These are phyloP conservation scores for Myotis myotis DNA, from an alignment of 2,797 vertebrate genomes.

Conservation along the genomic window DNA sequence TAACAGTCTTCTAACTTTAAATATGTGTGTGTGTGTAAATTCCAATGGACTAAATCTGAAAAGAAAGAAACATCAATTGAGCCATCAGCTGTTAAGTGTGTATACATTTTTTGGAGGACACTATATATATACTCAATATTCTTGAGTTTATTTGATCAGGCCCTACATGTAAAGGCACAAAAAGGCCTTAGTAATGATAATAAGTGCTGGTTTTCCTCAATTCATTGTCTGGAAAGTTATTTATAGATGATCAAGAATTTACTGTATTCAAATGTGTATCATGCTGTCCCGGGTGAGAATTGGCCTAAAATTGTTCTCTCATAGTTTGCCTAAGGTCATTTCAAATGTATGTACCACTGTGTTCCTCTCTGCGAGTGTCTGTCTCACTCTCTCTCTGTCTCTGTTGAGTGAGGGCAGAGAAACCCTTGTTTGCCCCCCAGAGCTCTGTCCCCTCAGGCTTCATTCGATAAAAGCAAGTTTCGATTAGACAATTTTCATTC, in stretches of 20 bases:
- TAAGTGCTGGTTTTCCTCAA: neutral
- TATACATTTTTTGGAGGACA: too few relatives aligned
- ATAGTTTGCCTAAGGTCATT: neutral
- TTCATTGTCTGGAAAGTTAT: neutral
- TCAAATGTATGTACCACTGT: neutral
- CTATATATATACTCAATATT: neutral
- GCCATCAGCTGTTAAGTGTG: too few relatives aligned
- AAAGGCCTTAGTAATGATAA: neutral
- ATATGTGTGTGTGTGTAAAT: too few relatives aligned
- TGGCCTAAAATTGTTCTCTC: neutral
- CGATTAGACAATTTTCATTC: slow-evolving; percentile 76
- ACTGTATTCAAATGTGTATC: neutral
- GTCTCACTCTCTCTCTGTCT: neutral
- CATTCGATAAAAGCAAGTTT: slow-evolving; percentile 59
- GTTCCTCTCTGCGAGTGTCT: neutral
- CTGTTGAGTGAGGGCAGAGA: slow-evolving; percentile 44
- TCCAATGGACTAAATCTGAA: too few relatives aligned
- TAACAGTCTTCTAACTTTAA: neutral
- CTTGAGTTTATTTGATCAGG: neutral
- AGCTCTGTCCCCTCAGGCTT: slow-evolving; percentile 58
- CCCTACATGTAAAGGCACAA: neutral
- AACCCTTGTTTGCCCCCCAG: slow-evolving; percentile 26
- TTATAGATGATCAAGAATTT: neutral
- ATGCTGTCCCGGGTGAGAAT: neutral
- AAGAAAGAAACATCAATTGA: too few relatives aligned